phyloP scores from a whole-genome alignment of 2,888 invertebrate species.

The Rotaria macrura region DNA sequence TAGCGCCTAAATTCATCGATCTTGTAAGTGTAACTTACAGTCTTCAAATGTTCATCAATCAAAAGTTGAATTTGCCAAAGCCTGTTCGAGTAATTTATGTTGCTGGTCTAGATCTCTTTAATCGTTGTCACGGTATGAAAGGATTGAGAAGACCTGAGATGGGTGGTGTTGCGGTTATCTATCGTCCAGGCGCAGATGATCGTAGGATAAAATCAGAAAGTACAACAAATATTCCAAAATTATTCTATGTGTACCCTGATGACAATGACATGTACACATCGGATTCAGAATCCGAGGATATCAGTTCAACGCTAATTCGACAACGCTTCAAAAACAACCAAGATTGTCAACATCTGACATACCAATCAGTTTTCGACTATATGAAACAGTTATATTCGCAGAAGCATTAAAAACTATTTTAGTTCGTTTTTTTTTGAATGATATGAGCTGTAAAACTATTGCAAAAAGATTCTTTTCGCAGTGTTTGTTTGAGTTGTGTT shows the following conservation, averaged over 20 bases:
- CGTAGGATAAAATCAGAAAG: neutral
- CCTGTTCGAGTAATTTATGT: neutral
- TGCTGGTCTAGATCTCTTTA: neutral
- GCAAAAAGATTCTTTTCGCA: no score
- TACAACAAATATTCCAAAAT: neutral
- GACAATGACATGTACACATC: neutral
- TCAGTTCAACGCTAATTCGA: constrained; percentile 6
- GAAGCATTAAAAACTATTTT: no score
- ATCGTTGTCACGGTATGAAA: neutral
- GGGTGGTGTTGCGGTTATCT: neutral
- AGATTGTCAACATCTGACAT: neutral
- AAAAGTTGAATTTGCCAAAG: neutral
- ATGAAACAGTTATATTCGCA: neutral
- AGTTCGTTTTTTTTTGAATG: no score
- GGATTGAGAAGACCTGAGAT: neutral
- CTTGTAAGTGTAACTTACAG: neutral
- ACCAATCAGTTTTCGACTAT: neutral
- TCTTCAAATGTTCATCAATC: neutral
- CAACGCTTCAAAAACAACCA: neutral
- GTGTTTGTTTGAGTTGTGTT: no score
- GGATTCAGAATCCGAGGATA: neutral
- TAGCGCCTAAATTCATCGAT: neutral
- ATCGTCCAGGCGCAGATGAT: neutral
- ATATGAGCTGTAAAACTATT: no score
- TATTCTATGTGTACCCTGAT: neutral